A percentile compares a stretch with the other conserved stretches of the same genome.
These are phyloP conservation scores for Tineola bisselliella DNA, from an alignment of 2,888 invertebrate species.

Conservation along the genomic window DNA sequence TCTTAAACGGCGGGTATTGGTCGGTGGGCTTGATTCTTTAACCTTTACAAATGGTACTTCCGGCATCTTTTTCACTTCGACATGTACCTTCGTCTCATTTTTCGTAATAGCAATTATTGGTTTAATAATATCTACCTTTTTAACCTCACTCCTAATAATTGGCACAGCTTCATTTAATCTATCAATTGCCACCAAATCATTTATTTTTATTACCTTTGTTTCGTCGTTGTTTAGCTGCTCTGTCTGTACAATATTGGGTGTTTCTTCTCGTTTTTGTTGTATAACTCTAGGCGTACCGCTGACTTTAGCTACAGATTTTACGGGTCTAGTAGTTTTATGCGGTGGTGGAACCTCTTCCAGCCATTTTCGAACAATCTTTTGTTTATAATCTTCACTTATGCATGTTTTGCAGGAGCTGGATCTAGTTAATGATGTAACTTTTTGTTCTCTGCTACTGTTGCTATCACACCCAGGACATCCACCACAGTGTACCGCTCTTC, in stretches of 20 bases:
- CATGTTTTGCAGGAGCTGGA: slow-evolving; percentile 68
- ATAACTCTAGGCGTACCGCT: slow-evolving; percentile 48
- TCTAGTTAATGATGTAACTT: slow-evolving; percentile 38
- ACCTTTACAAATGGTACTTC: slow-evolving; percentile 14
- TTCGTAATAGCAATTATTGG: slow-evolving; percentile 5
- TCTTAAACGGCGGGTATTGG: slow-evolving; percentile 36
- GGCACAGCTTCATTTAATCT: slow-evolving; percentile 16
- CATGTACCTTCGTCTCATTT: slow-evolving; percentile 18
- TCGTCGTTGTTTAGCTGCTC: slow-evolving; percentile 14
- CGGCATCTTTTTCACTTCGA: not conserved
- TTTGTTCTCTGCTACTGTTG: slow-evolving; percentile 32
- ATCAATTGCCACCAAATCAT: slow-evolving; percentile 18
- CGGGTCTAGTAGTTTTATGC: slow-evolving; percentile 26
- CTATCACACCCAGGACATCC: slow-evolving; percentile 76
- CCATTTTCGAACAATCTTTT: slow-evolving; percentile 81
- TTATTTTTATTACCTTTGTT: slow-evolving; percentile 16
- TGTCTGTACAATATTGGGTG: slow-evolving; percentile 12
- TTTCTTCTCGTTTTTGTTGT: slow-evolving; percentile 34
- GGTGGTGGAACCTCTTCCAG: slow-evolving; percentile 73
- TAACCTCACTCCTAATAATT: not conserved
- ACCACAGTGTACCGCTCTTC: slow-evolving; percentile 65
- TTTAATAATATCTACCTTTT: slow-evolving; percentile 5
- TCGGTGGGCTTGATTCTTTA: slow-evolving; percentile 23
- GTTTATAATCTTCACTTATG: slow-evolving; percentile 73
- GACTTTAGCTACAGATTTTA: slow-evolving; percentile 51